phyloP scores from a whole-genome alignment of 2,797 vertebrate genomes.

The Urosaurus nigricauda region DNA sequence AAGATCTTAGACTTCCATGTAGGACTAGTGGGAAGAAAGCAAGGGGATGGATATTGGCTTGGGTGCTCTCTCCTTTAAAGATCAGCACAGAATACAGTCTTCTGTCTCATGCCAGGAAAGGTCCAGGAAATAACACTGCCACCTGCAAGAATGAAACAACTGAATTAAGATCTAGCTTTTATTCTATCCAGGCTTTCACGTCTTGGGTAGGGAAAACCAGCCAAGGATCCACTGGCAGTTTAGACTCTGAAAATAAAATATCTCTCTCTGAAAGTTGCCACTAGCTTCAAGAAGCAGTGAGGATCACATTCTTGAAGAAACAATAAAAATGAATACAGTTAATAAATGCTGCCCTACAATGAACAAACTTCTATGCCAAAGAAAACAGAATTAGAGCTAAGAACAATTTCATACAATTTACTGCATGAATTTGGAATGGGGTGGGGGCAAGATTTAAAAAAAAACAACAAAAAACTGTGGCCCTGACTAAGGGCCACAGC shows the following conservation, averaged over 20 bases:
- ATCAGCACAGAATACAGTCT: too few relatives aligned
- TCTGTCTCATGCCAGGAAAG: not conserved
- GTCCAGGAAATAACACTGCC: too few relatives aligned
- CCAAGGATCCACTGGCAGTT: not conserved
- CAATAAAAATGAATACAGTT: not conserved
- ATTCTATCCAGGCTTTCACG: not conserved
- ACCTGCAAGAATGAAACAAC: not conserved
- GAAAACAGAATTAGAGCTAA: not conserved
- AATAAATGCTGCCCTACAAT: not conserved
- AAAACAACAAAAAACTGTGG: too few relatives aligned
- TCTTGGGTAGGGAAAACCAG: too few relatives aligned
- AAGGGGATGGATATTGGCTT: not conserved
- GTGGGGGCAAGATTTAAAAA: too few relatives aligned
- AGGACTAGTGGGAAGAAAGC: too few relatives aligned
- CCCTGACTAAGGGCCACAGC: not conserved
- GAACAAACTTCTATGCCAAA: not conserved
- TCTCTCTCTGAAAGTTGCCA: not conserved
- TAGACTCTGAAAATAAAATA: not conserved
- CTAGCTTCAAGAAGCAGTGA: not conserved
- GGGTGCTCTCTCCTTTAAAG: conserved; percentile 27
- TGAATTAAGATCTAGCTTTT: not conserved
- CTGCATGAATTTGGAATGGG: not conserved
- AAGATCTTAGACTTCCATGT: conserved; percentile 17
- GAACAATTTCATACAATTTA: not conserved
- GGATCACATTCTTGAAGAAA: not conserved